Base-by-base conservation (phyloP, 2,113 vertebrate species). In the Silurus glanis region DNA sequence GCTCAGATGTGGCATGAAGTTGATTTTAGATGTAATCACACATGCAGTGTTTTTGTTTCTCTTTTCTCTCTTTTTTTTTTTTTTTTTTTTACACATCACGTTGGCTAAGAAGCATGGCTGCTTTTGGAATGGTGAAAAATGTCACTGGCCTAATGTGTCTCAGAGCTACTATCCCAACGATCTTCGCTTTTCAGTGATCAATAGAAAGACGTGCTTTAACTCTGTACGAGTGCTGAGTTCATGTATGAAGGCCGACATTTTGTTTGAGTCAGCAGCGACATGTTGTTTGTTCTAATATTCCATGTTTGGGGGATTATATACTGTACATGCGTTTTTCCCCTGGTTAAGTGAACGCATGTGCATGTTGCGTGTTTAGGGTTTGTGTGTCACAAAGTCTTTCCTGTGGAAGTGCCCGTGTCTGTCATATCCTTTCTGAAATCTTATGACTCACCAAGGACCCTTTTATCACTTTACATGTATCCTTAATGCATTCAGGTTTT, bases 391-490 rank as follows among this genome's bases (percentile, higher is more conserved):
- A 79, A 23, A 58, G 51, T 85, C 78, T 87, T 37, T 87, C 71
- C 85, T 80, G 83, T 58, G 83, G 47, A 91, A 87, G 56, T 89
- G 79, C 16, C 80, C 82, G 45, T 83, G 37, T 85, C 28, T 61
- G 86, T 82, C 80, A 90, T 85, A 66, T 87, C 84, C 84, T 86
- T 85, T 79, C 62, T 80, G 49, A 87, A 89, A 88, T 83, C 25
- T 8, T 80, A 87, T 87, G 78, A 88, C 75, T 90, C 72, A 28
- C 66, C 25, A 55, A 85, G 79, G 62, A 23, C 16, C 9, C 21
- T 55, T 58, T 58, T 74, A 28, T 47, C 58, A 67, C n/a, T 78
- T 14, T 56, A 51, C 5, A 37, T 28, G 3, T 62, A 49, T 59
- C 47, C 66, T 23, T 83, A 28, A 1, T 74, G 75, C 49, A 53